Evolutionary conservation across 1,140 invertebrate species (phyloP), one percentile per base, ranked within the genome.

Genomic region (Drosophila willistoni): DNA sequence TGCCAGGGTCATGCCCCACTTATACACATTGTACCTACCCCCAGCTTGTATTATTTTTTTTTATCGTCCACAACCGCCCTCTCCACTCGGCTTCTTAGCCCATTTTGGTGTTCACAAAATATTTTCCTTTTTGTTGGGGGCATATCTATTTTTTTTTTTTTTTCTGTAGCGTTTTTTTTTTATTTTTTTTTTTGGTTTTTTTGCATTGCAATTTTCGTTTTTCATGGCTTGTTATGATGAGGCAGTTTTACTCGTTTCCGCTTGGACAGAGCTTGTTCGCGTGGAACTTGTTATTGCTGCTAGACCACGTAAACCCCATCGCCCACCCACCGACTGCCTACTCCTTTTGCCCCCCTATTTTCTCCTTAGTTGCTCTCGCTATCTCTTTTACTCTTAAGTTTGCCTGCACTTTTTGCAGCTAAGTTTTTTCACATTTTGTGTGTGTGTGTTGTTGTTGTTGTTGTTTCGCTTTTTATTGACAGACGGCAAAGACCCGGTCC

Each of bases 221-320:
- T 60, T 61, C 51, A 60, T 56, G 57, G 68, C 71, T 68, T 72
- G 68, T 76, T 77, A 56, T 68, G 72, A 65, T 73, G 72, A 64
- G 71, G 71, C 64, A 63, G 67, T 69, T 82, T 74, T 64, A 56
- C 39, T 82, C 66, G 60, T 76, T 86, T 85, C 75, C 83, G 82
- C 79, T 70, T 87, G 82, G 75, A 79, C 66, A 79, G 64, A 54
- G 77, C 73, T 66, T 68, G 72, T 79, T 64, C 83, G 82, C 83
- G 83, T 86, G 83, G 77, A 87, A 76, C 75, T 85, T 79, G 83
- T 85, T 85, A 82, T 68, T 62, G 68, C 57, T 60, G 36, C 71
- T 71, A 42, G 67, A 25, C 10, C 6, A 42, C 44, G 34, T 36
- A 13, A 42, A 39, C 42, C 42, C 17, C 6, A 29, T 29, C 29